A percentile compares a stretch with the other conserved stretches of the same genome.
Evolutionary conservation across 2,797 vertebrate genomes (phyloP).

Genomic region (Crypturellus tataupa): DNA sequence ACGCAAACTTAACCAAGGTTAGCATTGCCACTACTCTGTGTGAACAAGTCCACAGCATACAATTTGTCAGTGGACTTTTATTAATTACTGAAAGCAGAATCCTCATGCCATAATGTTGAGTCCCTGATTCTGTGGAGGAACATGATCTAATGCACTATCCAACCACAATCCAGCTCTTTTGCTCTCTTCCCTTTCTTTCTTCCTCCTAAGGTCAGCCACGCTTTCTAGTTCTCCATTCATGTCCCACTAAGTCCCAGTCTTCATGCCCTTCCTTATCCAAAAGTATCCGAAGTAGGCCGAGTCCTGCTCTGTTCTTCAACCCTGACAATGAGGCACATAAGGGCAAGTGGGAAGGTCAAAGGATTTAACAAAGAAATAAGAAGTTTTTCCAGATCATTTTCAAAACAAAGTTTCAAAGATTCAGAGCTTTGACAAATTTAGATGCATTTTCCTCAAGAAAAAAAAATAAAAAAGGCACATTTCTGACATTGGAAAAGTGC

Average conservation of each 20-base stretch:
- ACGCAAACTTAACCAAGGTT: neutral
- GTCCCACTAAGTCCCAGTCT: neutral
- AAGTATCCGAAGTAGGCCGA: neutral
- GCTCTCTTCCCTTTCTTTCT: neutral
- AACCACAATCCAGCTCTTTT: rapidly evolving
- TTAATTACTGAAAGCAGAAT: neutral
- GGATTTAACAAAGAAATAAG: neutral
- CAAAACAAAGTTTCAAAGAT: neutral
- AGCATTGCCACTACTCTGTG: neutral
- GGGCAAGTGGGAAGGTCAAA: neutral
- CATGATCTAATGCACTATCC: neutral
- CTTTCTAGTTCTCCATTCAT: neutral
- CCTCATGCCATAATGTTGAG: neutral
- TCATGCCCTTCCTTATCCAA: neutral
- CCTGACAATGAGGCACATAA: neutral
- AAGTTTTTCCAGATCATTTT: slow-evolving; percentile 6
- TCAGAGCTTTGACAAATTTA: neutral
- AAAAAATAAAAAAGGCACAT: neutral
- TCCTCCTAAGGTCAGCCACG: neutral
- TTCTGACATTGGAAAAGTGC: neutral
- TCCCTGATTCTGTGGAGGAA: neutral
- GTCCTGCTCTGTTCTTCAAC: neutral
- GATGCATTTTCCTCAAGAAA: neutral
- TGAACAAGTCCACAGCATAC: neutral
- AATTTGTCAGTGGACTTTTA: neutral